Conservation (phyloP, 2,888 invertebrate species). For the Dicranocentrus wangi region DNA sequence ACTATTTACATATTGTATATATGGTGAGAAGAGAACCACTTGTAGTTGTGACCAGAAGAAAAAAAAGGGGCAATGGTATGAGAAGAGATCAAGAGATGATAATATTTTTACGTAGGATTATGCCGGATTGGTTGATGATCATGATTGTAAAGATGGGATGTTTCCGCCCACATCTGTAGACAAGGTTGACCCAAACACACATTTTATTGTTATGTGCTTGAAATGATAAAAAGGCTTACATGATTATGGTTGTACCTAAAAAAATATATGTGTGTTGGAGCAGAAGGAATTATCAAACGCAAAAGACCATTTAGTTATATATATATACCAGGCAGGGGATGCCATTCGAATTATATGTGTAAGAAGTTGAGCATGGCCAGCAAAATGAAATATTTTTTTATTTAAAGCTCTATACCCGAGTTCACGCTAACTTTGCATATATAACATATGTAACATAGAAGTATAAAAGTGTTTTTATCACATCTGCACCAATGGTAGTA, state of each 20-base stretch:
- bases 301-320: neutral
- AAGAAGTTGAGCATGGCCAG: no score
- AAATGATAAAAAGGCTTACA: conserved; percentile 64
- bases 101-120: conserved; percentile 63
- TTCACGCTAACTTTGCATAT: no score
- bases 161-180: conserved; percentile 70
- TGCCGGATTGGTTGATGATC: conserved; percentile 68
- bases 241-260: conserved; percentile 20
- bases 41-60: conserved; percentile 23
- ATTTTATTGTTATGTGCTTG: conserved; percentile 70
- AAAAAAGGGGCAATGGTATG: conserved; percentile 24
- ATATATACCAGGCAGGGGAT: no score
- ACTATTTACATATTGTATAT: conserved; percentile 9
- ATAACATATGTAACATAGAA: no score
- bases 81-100: conserved; percentile 63
- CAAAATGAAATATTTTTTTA: no score
- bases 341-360: no score
- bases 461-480: no score
- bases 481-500: no score
- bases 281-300: conserved; percentile 4
- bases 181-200: conserved; percentile 70
- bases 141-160: conserved; percentile 68
- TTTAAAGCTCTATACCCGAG: no score
- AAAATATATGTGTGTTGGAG: neutral
- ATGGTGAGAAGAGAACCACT: conserved; percentile 27